Evolutionary conservation across 2,888 invertebrate genomes (phyloP), one percentile per base, ranked within the genome.

Genomic region (Cacoxenus indagator): DNA sequence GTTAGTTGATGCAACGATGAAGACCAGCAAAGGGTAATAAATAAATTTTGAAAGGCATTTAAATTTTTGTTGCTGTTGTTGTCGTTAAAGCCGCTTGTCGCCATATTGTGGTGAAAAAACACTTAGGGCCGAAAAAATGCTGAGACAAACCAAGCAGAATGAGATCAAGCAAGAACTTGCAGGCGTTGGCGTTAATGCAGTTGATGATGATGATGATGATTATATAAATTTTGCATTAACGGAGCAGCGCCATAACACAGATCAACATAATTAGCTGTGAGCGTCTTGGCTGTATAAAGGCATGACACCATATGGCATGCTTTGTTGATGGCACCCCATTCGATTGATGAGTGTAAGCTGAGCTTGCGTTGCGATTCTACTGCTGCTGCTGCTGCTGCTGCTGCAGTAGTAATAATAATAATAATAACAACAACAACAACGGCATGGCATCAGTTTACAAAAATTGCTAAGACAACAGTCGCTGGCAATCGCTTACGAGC

Each of bases 261-360:
- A 26, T 78, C 77, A 77, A 75, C 80, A 78, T 82, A 80, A 81
- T 81, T 81, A 79, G 76, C 72, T 69, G 75, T 73, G 75, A 43
- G 68, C 64, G 69, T 55, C 24, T 55, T 29, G 19, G 55, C 29
- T n/a, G n/a, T 6, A 48, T n/a, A 1, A 27, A 57, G 29, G 29
- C 61, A 71, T 70, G 55, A 65, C 62, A 70, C 83, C 79, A 79
- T 79, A 82, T 79, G 79, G 76, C 83, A 71, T 65, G 46, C 55
- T 24, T 65, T 9, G 24, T 46, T 17, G n/a, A 3, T 19, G 9
- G 8, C 61, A 37, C 37, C 43, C 61, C 14, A 43, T 43, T 17
- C 59, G 31, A 43, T 61, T n/a, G 27, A 17, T 11, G 37, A 2
- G 24, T 67, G 82, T 83, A 83, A 80, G 75, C 83, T 72, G 80